These are phyloP conservation scores for Leptogaster cylindrica DNA, from an alignment of 2,888 invertebrate species.

Conservation along the genomic window DNA sequence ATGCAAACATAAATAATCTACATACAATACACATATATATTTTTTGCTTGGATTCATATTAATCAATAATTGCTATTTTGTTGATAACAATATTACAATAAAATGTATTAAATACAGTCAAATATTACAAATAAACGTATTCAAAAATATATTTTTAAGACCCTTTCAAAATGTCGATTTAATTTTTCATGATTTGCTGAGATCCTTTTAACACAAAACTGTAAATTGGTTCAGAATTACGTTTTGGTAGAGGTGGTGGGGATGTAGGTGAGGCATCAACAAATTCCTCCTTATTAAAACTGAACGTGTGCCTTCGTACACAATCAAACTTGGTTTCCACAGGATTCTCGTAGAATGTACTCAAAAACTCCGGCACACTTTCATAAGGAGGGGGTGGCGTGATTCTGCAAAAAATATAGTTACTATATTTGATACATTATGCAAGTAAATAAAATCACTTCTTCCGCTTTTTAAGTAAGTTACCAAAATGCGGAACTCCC, in stretches of 20 bases:
- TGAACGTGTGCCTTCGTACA: constrained; percentile 47
- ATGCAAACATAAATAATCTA: neutral
- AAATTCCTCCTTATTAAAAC: neutral
- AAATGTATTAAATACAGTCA: no score
- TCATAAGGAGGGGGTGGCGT: constrained; percentile 36
- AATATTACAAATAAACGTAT: neutral
- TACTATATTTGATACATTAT: neutral
- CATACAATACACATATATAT: neutral
- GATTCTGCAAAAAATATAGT: constrained; percentile 42
- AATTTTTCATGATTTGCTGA: neutral
- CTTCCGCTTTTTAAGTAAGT: constrained; percentile 46
- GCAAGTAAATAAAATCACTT: neutral
- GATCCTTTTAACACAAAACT: no score
- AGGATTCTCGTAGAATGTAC: constrained; percentile 44
- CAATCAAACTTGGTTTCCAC: constrained; percentile 46
- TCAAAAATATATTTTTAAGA: neutral
- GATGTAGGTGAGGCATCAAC: constrained; percentile 49
- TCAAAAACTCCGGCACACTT: neutral
- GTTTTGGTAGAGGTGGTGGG: constrained; percentile 58
- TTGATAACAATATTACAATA: no score
- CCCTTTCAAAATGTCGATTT: neutral
- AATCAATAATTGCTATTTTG: no score
- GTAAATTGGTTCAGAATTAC: constrained; percentile 51
- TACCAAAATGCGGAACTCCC: constrained; percentile 1
- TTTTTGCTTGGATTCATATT: no score